Conservation (phyloP, 2,797 vertebrate genomes). For the Rhyacichthys aspro region DNA sequence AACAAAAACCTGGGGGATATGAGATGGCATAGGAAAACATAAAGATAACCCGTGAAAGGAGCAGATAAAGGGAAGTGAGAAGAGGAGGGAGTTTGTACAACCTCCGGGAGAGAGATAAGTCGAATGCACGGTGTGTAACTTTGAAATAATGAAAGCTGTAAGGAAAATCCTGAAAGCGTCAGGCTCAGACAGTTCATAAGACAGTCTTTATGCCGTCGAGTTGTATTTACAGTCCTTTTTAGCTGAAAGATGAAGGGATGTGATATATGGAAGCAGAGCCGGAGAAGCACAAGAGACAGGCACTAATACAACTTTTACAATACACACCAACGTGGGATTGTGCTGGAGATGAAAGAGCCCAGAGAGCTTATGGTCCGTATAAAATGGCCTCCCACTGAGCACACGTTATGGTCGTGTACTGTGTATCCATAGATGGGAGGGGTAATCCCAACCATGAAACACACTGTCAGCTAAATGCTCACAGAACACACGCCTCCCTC, state of each 20-base stretch:
- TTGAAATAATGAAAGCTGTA: slow-evolving; percentile 7
- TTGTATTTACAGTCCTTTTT: background rate
- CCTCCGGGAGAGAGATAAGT: slow-evolving; percentile 31
- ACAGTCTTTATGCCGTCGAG: background rate
- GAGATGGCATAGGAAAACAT: no score
- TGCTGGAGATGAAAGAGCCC: background rate
- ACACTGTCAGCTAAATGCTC: slow-evolving; percentile 4
- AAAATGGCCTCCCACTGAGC: background rate
- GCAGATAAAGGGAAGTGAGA: slow-evolving; percentile 3
- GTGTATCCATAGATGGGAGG: background rate
- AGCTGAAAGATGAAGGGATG: slow-evolving; percentile 4
- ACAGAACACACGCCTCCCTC: background rate
- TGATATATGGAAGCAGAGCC: background rate
- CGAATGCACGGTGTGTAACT: slow-evolving; percentile 10
- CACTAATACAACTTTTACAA: background rate
- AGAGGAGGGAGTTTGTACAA: slow-evolving; percentile 8
- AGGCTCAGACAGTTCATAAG: background rate
- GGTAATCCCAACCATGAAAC: slow-evolving; percentile 19
- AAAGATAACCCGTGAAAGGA: background rate
- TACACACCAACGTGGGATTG: background rate
- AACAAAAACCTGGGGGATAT: no score
- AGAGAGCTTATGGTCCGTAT: background rate
- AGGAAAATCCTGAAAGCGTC: background rate
- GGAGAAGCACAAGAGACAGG: background rate
- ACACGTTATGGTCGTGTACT: slow-evolving; percentile 2